Evolutionary conservation across 2,888 invertebrate genomes (phyloP), one percentile per base, ranked within the genome.

Genomic region (Diaprepes abbreviatus): DNA sequence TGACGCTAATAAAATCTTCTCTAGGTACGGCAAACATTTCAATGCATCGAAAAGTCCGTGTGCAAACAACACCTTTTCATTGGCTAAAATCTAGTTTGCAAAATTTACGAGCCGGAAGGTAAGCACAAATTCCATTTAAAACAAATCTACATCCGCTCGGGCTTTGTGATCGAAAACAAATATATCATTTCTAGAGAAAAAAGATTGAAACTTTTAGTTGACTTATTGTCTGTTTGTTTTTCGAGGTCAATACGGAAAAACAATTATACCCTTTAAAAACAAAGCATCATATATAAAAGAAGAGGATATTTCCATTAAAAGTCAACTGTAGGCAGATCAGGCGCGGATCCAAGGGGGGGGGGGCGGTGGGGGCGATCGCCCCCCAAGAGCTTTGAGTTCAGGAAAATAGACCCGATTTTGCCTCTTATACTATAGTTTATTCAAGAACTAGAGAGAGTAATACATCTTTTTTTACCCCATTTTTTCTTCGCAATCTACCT

Each of bases 61-160:
- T 54, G 38, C 66, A 54, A 66, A 54, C 66, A 66, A 66, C 66
- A 66, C 66, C 66, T 66, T 66, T 66, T 66, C 66, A 66, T 52
- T 66, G 55, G 55, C 66, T 59, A 24, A 57, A 66, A 60, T 66
- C 59, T 60, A 59, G 54, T 66, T 60, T 54, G 3, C 4, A 33
- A 60, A 66, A 54, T 66, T 66, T 66, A 66, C 54, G 66, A 54
- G 31, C 28, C 35, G 58, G 40, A 58, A 58, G 28, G 63, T 63
- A 62, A 63, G 57, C 57, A 52, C 28, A 59, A 59, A 65, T 59
- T 48, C 59, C 69, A 65, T 69, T 69, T 69, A 59, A 69, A 69
- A 69, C 59, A 65, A 69, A 69, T 69, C 59, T 69, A 65, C 64
- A 52, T 69, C 58, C 57, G 57, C 19, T 63, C 21, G 24, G 40